Conservation (phyloP, 2,888 invertebrate species). For the Hypomecis atomaria region DNA sequence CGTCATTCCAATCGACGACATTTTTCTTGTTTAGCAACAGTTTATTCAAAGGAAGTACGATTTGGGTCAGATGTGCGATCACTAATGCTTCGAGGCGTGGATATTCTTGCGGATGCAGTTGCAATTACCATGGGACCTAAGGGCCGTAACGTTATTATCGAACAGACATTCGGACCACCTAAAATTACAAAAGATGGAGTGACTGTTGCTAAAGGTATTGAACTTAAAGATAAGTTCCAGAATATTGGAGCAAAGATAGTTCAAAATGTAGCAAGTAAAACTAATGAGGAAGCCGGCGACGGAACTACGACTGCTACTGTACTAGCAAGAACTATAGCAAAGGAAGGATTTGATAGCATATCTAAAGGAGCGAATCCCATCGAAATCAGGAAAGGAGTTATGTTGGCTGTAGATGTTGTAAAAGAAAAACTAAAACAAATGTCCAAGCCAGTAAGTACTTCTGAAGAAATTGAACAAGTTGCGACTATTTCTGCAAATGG, state of each 20-base stretch:
- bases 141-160: constrained; percentile 98
- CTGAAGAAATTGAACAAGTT: constrained; percentile 99
- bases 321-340: constrained; percentile 98
- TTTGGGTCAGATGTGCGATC: constrained; percentile 98
- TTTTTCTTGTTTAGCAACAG: constrained; percentile 42
- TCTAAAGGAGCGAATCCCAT: constrained; percentile 98
- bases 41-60: constrained; percentile 96
- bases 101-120: constrained; percentile 98
- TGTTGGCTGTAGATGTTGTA: constrained; percentile 97
- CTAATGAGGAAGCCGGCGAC: constrained; percentile 99
- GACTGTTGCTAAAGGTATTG: constrained; percentile 98
- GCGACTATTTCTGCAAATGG: constrained; percentile 99
- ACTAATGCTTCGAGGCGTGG: constrained; percentile 98
- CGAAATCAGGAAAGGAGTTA: constrained; percentile 95
- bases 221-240: constrained; percentile 98
- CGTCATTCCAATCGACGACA: constrained; percentile 37
- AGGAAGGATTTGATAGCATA: constrained; percentile 98
- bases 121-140: constrained; percentile 99
- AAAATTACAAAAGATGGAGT: constrained; percentile 99
- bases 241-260: constrained; percentile 99
- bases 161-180: constrained; percentile 99
- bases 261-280: constrained; percentile 99
- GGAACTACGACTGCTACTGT: constrained; percentile 99
- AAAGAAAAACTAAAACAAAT: constrained; percentile 92
- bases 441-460: constrained; percentile 96